Base-by-base conservation (phyloP, 2,888 invertebrate species). In the Matsumyia berberina region DNA sequence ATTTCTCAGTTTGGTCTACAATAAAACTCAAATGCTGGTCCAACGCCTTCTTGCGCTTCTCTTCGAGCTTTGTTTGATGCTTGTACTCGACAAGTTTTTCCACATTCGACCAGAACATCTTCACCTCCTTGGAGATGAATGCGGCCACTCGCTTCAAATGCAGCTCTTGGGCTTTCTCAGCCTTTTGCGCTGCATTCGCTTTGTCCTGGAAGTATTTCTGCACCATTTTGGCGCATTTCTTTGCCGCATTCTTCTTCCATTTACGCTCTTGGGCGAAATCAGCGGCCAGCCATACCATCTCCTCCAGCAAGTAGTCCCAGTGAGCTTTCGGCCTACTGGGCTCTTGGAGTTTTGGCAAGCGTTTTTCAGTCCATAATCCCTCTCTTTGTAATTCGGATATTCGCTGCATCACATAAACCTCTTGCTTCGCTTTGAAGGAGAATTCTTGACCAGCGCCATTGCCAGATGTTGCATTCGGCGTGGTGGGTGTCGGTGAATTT, bases 241-340 rank as follows among this genome's bases (percentile, higher is more conserved):
- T 97, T 0, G 98, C 98, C 5, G 97, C 97, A 79, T 97, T 96
- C 91, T 97, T 97, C 90, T 99, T 99, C 98, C 98, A 98, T 91
- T 98, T 98, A 86, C 99, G 94, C 92, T 99, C 99, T 91, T 98
- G 97, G 31, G 97, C 97, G 92, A 99, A 99, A 92, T 99, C 99
- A 42, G 97, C 96, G 39, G 98, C 97, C 87, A 99, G 93, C 99
- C 99, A 99, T 42, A 96, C 96, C 98, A 99, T 98, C 93, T 99
- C 99, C 92, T 99, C 99, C 46, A 99, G 93, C 86, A 99, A 93
- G 92, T 98, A 99, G 92, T 99, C 99, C 99, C 99, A 99, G 92
- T 99, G 99, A 31, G 97, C 96, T 93, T 99, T 99, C 66, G 95
- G 93, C 86, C 99, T 94, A 81, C 95, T 94, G 88, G 98, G 97